Base-by-base conservation (phyloP, 2,888 invertebrate genomes). In the Oscheius sp. region DNA sequence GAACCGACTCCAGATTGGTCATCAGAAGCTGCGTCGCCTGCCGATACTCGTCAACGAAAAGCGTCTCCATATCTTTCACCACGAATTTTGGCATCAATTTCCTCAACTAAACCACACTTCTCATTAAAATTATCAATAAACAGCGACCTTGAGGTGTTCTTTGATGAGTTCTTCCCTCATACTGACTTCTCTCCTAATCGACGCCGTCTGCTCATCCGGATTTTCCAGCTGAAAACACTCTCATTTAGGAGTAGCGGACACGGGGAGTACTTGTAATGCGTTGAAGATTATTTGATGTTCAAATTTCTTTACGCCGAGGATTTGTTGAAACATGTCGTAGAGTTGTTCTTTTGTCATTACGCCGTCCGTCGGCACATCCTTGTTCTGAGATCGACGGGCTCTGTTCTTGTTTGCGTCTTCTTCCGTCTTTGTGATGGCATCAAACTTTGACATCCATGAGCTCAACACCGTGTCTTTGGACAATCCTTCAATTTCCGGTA, bases 251-350 rank as follows among this genome's bases (percentile, higher is more conserved):
- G 13, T 49, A 25, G 21, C 49, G 35, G 53, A 56, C 35, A 16
- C 13, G 12, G 13, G 3, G 16, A 69, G 23, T 90, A 94, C 94
- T 93, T 95, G 93, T 89, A 98, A 92, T 83, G 98, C 97, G 91
- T 99, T 99, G 91, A 95, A 99, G 76, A 99, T 92, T 87, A 99
- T 93, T 91, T 99, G 99, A 90, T 99, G 99, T 90, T 99, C 99
- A 90, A 99, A 99, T 90, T 99, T 99, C 91, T 99, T 99, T 70
- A 99, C 95, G 70, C 94, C 94, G 77, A 99, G 91, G 84, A 99
- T 96, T 90, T 97, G 97, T 90, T 99, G 99, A 90, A 99, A 99
- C 96, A 99, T 97, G 90, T 99, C 99, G 90, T 96, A 99, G 13
- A 99, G 92, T 89, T 99, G 99, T 89, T 99, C 99, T 91, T 99